Evolutionary conservation across 1,140 invertebrate species (phyloP), one percentile per base, ranked within the genome.

Genomic region (Paraescarpia echinospica): DNA sequence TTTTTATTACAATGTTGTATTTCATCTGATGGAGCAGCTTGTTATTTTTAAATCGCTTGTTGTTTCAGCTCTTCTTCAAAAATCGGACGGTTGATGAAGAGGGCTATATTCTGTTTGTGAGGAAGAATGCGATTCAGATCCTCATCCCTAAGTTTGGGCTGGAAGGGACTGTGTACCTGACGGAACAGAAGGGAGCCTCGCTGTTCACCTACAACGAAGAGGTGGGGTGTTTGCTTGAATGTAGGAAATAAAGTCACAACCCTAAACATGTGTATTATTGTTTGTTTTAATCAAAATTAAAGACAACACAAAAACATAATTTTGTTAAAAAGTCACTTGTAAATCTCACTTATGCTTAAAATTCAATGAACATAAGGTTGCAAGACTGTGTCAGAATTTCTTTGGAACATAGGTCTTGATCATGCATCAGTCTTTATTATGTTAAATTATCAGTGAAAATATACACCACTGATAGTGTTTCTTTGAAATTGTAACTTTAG

Each of bases 61-160:
- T 93, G 92, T 96, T 96, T 90, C 96, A 97, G 97, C 96, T 97
- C 89, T 98, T 98, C 95, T 98, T 99, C 96, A 97, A 97, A 93
- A 97, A 97, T 59, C 97, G 97, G 95, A 96, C 97, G 4, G 97
- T 98, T 92, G 97, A 98, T 94, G 98, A 98, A 95, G 97, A 98
- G 93, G 98, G 98, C 33, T 99, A 98, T 95, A 97, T 98, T 93
- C 96, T 99, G 93, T 98, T 98, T 95, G 98, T 99, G 2, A 97
- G 98, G 41, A 98, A 99, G 95, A 99, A 99, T 97, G 99, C 99
- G 0, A 95, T 99, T 9, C 98, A 99, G 97, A 97, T 99, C 92
- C 97, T 99, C 1, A 98, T 99, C 90, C 99, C 99, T 0, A 99
- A 98, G 95, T 99, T 99, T 96, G 99, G 99, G 1, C 96, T 99